Conservation (phyloP, 1,140 invertebrate species). For the Fopius arisanus region DNA sequence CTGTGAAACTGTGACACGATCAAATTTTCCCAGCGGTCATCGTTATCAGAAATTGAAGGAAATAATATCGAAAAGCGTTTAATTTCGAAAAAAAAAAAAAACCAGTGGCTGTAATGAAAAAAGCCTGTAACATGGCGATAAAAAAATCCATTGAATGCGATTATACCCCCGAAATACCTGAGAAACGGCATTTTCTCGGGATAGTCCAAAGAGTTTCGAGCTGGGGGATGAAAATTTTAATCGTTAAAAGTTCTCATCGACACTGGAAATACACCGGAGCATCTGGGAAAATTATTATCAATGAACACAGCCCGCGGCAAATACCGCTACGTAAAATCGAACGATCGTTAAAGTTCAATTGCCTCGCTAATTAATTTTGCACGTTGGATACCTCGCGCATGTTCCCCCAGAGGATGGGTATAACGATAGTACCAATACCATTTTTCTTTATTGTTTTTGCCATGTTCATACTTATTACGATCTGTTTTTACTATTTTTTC, state of each 20-base stretch:
- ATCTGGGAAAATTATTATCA: slow-evolving; percentile 51
- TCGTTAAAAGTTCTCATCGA: background rate
- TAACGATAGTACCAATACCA: background rate
- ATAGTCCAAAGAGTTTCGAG: background rate
- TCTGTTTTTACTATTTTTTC: background rate
- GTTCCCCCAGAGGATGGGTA: slow-evolving; percentile 25
- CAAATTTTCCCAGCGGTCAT: too few species aligned
- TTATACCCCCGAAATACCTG: too few species aligned
- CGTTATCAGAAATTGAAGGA: too few species aligned
- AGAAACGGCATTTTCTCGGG: background rate
- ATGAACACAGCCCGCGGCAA: slow-evolving; percentile 41
- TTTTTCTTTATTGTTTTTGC: slow-evolving; percentile 11
- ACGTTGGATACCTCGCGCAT: slow-evolving; percentile 38
- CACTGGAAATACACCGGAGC: background rate
- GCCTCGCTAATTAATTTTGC: slow-evolving; percentile 57
- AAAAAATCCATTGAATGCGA: too few species aligned
- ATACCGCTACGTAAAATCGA: slow-evolving; percentile 40
- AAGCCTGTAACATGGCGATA: too few species aligned
- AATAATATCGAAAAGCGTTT: too few species aligned
- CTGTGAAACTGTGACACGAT: too few species aligned
- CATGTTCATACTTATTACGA: background rate
- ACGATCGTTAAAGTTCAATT: slow-evolving; percentile 57
- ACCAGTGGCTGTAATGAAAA: too few species aligned
- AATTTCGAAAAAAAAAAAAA: too few species aligned
- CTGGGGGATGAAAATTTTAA: background rate